Percentiles rank a stretch among this genome's conserved stretches.
Conservation (phyloP, 2,113 vertebrate species). For the Elachura formosa region DNA sequence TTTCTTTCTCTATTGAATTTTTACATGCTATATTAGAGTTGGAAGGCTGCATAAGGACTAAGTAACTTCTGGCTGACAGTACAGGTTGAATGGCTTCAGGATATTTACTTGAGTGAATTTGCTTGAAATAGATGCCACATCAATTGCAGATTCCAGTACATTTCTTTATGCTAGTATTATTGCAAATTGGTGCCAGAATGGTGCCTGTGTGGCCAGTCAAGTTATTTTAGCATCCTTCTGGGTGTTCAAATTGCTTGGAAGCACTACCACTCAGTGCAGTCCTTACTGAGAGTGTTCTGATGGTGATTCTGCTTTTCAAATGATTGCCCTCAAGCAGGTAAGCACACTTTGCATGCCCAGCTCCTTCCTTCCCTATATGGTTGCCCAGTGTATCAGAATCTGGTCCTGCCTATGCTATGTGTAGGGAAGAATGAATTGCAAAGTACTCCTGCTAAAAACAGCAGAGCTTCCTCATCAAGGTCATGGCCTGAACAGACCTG, state of each 20-base stretch:
- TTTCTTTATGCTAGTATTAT: background rate
- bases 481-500: background rate
- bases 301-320: background rate
- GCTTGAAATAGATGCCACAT: background rate
- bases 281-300: background rate
- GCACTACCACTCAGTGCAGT: fast-evolving
- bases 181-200: background rate
- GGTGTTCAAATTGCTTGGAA: background rate
- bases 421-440: background rate
- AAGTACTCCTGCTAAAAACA: background rate
- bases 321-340: background rate
- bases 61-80: background rate
- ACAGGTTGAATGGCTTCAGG: background rate
- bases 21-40: background rate
- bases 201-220: background rate
- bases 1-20: background rate
- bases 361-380: background rate
- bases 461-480: background rate
- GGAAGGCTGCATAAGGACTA: background rate
- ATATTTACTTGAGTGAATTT: background rate
- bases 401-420: background rate
- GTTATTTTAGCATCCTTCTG: background rate
- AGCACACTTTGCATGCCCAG: background rate
- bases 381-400: background rate
- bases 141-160: background rate